Evolutionary conservation across 1,140 invertebrate genomes (phyloP).

Genomic region (Sycobia sp.): DNA sequence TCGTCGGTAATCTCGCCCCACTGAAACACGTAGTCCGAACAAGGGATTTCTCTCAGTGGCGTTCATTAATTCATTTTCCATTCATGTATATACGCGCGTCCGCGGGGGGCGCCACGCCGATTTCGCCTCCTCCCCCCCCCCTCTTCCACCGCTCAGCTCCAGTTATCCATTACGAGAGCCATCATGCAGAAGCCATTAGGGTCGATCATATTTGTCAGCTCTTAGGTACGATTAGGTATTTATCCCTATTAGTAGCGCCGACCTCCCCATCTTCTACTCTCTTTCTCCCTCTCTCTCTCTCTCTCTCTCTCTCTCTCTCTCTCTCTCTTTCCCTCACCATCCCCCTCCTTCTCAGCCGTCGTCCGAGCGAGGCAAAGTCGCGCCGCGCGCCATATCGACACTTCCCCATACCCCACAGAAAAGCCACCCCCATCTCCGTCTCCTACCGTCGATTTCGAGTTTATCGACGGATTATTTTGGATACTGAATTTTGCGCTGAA

Average conservation of each 20-base stretch:
- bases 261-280: neutral
- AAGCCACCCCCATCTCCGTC: no score
- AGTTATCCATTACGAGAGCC: constrained; percentile 29
- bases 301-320: neutral
- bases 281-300: neutral
- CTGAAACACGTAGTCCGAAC: no score
- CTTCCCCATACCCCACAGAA: no score
- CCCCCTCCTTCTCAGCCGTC: neutral
- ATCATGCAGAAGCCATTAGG: constrained; percentile 39
- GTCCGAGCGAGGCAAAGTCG: no score
- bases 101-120: neutral
- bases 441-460: no score
- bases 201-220: constrained; percentile 44
- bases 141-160: no score
- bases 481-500: no score
- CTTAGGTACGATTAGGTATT: constrained; percentile 45
- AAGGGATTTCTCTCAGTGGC: constrained; percentile 32
- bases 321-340: neutral
- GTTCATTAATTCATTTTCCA: constrained; percentile 36
- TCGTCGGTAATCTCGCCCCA: no score
- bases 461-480: no score
- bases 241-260: constrained; percentile 41
- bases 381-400: no score
- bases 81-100: no score
- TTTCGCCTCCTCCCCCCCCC: neutral